phyloP scores from a whole-genome alignment of 2,113 vertebrate species.

The Spizaetus ornatus region DNA sequence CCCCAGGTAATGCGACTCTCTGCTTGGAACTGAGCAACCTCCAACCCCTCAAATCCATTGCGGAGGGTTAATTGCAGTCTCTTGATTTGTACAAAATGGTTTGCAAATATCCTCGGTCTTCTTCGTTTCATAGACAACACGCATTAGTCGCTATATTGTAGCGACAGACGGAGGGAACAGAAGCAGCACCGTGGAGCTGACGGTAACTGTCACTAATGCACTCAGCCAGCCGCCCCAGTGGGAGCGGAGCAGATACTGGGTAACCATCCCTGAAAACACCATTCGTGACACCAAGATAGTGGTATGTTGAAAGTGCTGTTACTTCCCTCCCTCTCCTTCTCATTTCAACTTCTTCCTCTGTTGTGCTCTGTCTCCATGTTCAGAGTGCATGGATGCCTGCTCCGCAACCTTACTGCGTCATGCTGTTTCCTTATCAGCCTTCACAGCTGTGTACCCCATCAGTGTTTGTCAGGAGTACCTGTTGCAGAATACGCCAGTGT shows the following conservation, averaged over 20 bases:
- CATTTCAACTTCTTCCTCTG: not conserved
- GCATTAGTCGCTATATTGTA: constrained; percentile 75
- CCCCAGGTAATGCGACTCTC: constrained; percentile 71
- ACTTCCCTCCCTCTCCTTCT: not conserved
- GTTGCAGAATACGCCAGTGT: not conserved
- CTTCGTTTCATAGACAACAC: constrained; percentile 61
- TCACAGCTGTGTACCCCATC: not conserved
- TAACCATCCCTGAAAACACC: constrained; percentile 84
- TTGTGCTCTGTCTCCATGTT: not conserved
- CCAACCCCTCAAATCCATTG: not conserved
- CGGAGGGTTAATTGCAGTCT: not conserved
- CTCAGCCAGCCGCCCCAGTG: constrained; percentile 85
- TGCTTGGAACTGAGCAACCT: not conserved
- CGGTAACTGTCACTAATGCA: constrained; percentile 79
- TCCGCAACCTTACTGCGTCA: not conserved
- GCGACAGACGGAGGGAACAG: constrained; percentile 85
- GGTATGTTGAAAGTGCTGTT: constrained; percentile 62
- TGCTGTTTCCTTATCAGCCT: not conserved
- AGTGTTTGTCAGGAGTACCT: not conserved
- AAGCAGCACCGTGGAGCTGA: constrained; percentile 83
- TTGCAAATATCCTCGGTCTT: not conserved
- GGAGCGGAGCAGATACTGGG: constrained; percentile 81
- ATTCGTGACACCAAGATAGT: constrained; percentile 79
- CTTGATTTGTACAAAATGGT: not conserved
- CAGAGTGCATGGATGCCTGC: accelerated